Evolutionary conservation across 2,797 vertebrate genomes (phyloP).

Genomic region (Discoglossus pictus): DNA sequence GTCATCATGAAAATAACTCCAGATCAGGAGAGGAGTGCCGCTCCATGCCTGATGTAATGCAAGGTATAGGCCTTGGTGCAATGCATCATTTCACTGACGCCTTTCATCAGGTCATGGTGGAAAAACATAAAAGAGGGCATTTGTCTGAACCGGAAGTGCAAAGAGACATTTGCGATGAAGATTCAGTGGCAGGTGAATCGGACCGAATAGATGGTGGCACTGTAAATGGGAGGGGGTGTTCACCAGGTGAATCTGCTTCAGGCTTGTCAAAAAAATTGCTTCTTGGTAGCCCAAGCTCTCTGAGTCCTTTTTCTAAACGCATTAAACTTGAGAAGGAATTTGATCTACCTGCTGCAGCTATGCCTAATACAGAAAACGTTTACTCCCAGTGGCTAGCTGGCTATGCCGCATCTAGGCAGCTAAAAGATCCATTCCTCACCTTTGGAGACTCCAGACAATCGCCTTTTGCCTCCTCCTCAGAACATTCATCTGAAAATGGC

Average conservation of each 20-base stretch:
- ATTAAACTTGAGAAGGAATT: constrained; percentile 99
- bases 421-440: constrained; percentile 98
- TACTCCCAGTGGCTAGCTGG: constrained; percentile 98
- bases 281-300: constrained; percentile 92
- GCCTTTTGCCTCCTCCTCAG: constrained; percentile 97
- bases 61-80: constrained; percentile 95
- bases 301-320: constrained; percentile 97
- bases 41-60: constrained; percentile 93
- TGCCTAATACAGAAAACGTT: constrained; percentile 97
- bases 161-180: constrained; percentile 88
- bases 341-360: constrained; percentile 91
- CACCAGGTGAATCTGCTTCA: constrained; percentile 91
- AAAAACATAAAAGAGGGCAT: constrained; percentile 91
- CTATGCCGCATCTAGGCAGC: constrained; percentile 95
- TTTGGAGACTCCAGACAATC: constrained; percentile 99
- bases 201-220: constrained; percentile 90
- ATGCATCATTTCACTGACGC: constrained; percentile 99
- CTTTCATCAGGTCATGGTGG: constrained; percentile 84
- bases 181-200: constrained; percentile 88
- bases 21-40: constrained; percentile 80
- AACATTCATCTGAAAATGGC: constrained; percentile 98
- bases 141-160: constrained; percentile 83
- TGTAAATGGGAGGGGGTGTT: constrained; percentile 92
- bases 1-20: constrained; percentile 91
- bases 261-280: constrained; percentile 98